Evolutionary conservation across 2,888 invertebrate genomes (phyloP).

Genomic region (Augiades crinisus): DNA sequence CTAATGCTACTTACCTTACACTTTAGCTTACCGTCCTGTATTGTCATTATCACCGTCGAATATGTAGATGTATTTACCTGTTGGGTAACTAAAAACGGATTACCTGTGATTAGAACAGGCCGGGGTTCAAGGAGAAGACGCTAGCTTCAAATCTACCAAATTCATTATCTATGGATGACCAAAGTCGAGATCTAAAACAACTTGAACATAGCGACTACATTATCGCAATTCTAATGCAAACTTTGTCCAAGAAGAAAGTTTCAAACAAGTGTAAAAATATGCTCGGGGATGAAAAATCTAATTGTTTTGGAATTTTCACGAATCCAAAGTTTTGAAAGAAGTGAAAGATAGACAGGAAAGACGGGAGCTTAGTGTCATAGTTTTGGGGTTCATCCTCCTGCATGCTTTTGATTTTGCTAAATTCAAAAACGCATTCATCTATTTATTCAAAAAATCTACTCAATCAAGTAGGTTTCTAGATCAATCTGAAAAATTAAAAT

Average conservation of each 20-base stretch:
- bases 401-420: constrained; percentile 58
- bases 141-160: constrained; percentile 77
- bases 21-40: constrained; percentile 1
- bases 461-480: constrained; percentile 24
- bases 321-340: constrained; percentile 65
- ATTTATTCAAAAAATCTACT: constrained; percentile 29
- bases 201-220: constrained; percentile 75
- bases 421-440: constrained; percentile 61
- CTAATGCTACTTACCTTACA: constrained; percentile 27
- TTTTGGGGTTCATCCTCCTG: constrained; percentile 56
- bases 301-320: constrained; percentile 74
- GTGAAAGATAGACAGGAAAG: constrained; percentile 46
- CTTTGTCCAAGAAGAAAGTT: constrained; percentile 73
- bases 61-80: constrained; percentile 22
- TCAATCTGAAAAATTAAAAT: constrained; percentile 24
- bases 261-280: constrained; percentile 71
- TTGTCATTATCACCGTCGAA: constrained; percentile 6
- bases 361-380: constrained; percentile 41
- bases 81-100: constrained; percentile 40
- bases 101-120: constrained; percentile 59
- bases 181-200: constrained; percentile 73
- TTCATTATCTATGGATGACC: constrained; percentile 67
- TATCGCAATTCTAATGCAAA: constrained; percentile 76
- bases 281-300: constrained; percentile 70
- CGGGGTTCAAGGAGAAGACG: constrained; percentile 62